Evolutionary conservation across 2,888 invertebrate genomes (phyloP).

Genomic region (Pandemis heparana): DNA sequence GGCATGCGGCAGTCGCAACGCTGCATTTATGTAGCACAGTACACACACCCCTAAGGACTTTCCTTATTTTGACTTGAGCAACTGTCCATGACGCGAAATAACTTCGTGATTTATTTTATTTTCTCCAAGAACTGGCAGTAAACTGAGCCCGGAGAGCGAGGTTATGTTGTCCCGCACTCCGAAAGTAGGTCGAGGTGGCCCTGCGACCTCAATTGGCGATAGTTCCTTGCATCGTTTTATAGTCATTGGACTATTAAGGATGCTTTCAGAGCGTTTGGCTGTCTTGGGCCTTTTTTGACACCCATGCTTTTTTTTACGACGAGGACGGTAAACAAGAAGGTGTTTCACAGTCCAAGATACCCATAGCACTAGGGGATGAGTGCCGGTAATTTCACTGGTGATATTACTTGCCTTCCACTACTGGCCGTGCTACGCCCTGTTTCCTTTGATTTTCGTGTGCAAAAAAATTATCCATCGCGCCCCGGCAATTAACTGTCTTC

Average conservation of each 20-base stretch:
- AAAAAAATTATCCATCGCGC: too few species aligned
- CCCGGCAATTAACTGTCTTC: too few species aligned
- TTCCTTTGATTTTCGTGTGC: too few species aligned
- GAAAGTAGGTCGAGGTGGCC: slow-evolving; percentile 22
- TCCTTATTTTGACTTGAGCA: slow-evolving; percentile 31
- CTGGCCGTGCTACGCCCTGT: too few species aligned
- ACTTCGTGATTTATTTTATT: slow-evolving; percentile 36
- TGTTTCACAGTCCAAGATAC: too few species aligned
- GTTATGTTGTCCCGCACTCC: not conserved
- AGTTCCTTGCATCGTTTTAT: slow-evolving; percentile 11
- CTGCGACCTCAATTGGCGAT: slow-evolving; percentile 10
- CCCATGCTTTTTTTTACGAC: too few species aligned
- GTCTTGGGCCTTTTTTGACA: too few species aligned
- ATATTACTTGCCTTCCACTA: too few species aligned
- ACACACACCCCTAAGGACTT: not conserved
- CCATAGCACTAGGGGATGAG: too few species aligned
- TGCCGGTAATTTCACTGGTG: too few species aligned
- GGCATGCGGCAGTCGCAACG: not conserved
- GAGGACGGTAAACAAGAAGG: too few species aligned
- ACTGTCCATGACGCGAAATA: slow-evolving; percentile 34
- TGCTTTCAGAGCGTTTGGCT: not conserved
- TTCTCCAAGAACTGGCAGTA: slow-evolving; percentile 11
- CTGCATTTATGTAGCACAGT: not conserved
- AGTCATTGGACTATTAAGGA: not conserved
- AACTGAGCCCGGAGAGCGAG: slow-evolving; percentile 3